Base-by-base conservation (phyloP, 2,888 invertebrate species). In the Tetropium fuscum region DNA sequence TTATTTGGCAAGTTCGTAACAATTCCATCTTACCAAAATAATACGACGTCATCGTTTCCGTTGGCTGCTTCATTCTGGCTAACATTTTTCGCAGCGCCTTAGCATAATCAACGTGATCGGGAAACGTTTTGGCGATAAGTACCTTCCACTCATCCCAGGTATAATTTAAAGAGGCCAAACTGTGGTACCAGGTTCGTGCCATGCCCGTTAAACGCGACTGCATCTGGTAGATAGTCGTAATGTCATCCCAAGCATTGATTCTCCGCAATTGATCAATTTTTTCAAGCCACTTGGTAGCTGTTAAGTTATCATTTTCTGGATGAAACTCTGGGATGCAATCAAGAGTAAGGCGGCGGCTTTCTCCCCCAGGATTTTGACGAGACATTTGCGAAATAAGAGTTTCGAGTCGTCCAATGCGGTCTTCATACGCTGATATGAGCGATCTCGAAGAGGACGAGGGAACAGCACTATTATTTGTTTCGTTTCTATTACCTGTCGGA, bases 11-110 rank as follows among this genome's bases (percentile, higher is more conserved):
- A 2, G 49, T 22, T 5, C 53, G 27, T 7, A 54, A 11, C 2
- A 69, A n/a, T 38, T 62, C 64, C 60, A 71, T 68, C 27, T 71
- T 70, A 0, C 27, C 34, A 51, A 67, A 71, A 51, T 70, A 70
- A 43, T 70, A 70, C 3, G 30, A 7, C 2, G 56, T 38, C 60
- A 56, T 60, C 16, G 61, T 62, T 34, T 68, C 69, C 4, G 1
- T 30, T 3, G 54, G 53, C 10, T 13, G 6, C 25, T 69, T 68
- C 8, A n/a, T 16, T 15, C 69, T 27, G 13, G 53, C 38, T 5
- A 68, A 22, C 61, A 68, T 62, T 34, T 54, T 58, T 30, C 58
- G 15, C 16, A 68, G 30, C 2, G 34, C 25, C n/a, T 13, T 41
- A 1, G 61, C 61, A 38, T 48, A 68, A 40, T 67, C 66, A 6